These are phyloP conservation scores for Rhinoptilus africanus DNA, from an alignment of 2,113 vertebrate species.

Conservation along the genomic window DNA sequence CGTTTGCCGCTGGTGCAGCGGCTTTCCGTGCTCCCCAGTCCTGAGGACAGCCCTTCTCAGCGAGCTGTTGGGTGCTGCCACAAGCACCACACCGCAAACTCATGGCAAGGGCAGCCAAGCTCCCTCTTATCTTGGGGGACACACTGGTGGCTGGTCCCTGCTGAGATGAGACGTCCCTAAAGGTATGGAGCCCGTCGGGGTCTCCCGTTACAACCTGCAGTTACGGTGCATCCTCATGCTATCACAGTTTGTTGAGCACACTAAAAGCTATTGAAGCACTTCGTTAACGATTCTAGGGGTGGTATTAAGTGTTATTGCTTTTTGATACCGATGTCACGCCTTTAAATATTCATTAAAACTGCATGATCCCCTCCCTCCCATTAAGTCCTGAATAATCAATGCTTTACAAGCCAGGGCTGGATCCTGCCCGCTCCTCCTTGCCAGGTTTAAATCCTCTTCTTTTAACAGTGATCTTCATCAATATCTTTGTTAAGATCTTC, in stretches of 20 bases:
- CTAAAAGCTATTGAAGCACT: constrained; percentile 53
- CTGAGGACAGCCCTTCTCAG: not conserved
- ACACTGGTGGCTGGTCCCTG: not conserved
- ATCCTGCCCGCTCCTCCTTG: not conserved
- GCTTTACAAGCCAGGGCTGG: not conserved
- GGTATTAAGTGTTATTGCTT: constrained; percentile 53
- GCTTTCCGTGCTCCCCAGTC: not conserved
- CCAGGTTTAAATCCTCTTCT: not conserved
- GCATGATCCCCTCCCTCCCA: constrained; percentile 13
- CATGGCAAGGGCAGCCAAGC: not conserved
- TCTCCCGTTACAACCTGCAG: not conserved
- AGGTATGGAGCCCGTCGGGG: rapidly evolving
- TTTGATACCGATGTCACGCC: constrained; percentile 48
- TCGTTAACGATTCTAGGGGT: constrained; percentile 47
- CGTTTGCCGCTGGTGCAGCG: rapidly evolving
- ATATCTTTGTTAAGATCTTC: not conserved
- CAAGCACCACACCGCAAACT: not conserved
- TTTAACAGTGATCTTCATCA: not conserved
- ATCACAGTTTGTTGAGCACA: constrained; percentile 21
- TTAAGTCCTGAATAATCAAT: not conserved
- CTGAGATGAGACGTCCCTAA: not conserved
- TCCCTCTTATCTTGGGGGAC: not conserved
- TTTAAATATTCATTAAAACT: constrained; percentile 56
- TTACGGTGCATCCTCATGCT: not conserved
- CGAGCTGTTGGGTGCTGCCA: rapidly evolving